These are phyloP conservation scores for Ceratothoa steindachneri DNA, from an alignment of 2,888 invertebrate species.

Conservation along the genomic window DNA sequence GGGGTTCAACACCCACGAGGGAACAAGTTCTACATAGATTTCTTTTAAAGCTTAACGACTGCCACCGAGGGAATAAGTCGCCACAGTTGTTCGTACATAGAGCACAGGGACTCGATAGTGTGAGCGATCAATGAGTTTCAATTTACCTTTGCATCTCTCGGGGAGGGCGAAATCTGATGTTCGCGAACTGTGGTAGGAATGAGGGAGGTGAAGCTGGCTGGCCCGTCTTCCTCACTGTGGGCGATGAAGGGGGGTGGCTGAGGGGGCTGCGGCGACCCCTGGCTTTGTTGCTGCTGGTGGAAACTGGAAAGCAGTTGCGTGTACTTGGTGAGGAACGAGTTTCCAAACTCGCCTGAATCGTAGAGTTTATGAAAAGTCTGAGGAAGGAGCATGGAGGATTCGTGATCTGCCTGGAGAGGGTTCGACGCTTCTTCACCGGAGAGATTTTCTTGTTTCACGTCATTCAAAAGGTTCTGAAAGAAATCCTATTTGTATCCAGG, in stretches of 20 bases:
- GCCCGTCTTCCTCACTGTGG: background rate
- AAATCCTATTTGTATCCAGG: background rate
- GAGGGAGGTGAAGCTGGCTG: constrained; percentile 23
- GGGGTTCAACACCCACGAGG: too few relatives aligned
- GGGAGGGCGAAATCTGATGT: constrained; percentile 6
- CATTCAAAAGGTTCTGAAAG: background rate
- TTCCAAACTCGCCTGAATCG: constrained; percentile 2
- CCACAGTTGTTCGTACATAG: too few relatives aligned
- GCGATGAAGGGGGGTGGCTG: background rate
- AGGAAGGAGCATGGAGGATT: background rate
- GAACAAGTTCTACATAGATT: too few relatives aligned
- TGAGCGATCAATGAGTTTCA: too few relatives aligned
- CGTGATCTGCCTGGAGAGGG: background rate
- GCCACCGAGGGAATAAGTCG: too few relatives aligned
- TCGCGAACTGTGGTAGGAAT: constrained; percentile 41
- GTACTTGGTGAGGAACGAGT: constrained; percentile 6
- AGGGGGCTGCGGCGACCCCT: background rate
- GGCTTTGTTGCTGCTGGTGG: background rate
- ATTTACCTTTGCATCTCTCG: constrained; percentile 6
- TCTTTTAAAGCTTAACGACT: too few relatives aligned
- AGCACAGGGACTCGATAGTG: too few relatives aligned
- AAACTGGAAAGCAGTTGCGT: constrained; percentile 4
- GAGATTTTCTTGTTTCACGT: constrained; percentile 6
- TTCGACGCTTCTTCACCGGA: background rate
- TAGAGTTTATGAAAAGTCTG: constrained; percentile 8